Evolutionary conservation across 2,888 invertebrate species (phyloP).

Genomic region (Tetragonisca angustula): DNA sequence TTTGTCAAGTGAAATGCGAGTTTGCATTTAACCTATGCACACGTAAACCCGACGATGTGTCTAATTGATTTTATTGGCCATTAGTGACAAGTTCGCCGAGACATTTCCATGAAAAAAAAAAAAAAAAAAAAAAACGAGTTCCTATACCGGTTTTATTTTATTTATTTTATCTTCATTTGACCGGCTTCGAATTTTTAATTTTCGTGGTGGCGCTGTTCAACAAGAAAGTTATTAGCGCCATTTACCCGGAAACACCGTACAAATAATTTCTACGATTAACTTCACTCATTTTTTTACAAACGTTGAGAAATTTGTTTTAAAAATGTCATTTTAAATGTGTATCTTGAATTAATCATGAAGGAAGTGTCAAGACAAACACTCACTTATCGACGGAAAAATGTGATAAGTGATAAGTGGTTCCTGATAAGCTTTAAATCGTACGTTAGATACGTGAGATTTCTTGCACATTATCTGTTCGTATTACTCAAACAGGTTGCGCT

Average conservation of each 20-base stretch:
- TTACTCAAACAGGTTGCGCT: background rate
- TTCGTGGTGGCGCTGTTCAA: conserved; percentile 37
- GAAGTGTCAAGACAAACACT: background rate
- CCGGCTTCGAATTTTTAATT: conserved; percentile 41
- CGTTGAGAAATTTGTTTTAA: background rate
- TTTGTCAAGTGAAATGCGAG: background rate
- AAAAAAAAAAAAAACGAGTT: conserved; percentile 29
- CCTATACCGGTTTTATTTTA: conserved; percentile 57
- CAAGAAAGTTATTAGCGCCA: background rate
- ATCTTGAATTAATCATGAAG: conserved; percentile 6
- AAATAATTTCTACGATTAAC: background rate
- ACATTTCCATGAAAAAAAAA: conserved; percentile 31
- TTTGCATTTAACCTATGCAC: conserved; percentile 1
- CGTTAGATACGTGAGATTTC: background rate
- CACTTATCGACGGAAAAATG: conserved; percentile 43
- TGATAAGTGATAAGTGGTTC: conserved; percentile 46
- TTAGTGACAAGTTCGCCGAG: conserved; percentile 15
- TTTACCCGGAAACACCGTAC: background rate
- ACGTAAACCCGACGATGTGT: background rate
- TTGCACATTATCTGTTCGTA: conserved; percentile 10
- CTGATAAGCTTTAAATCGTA: conserved; percentile 37
- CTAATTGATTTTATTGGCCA: conserved; percentile 30
- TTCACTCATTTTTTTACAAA: background rate
- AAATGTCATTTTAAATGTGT: background rate
- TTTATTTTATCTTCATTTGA: conserved; percentile 52